Evolutionary conservation across 2,113 vertebrate species (phyloP).

Genomic region (Xiphophorus couchianus): DNA sequence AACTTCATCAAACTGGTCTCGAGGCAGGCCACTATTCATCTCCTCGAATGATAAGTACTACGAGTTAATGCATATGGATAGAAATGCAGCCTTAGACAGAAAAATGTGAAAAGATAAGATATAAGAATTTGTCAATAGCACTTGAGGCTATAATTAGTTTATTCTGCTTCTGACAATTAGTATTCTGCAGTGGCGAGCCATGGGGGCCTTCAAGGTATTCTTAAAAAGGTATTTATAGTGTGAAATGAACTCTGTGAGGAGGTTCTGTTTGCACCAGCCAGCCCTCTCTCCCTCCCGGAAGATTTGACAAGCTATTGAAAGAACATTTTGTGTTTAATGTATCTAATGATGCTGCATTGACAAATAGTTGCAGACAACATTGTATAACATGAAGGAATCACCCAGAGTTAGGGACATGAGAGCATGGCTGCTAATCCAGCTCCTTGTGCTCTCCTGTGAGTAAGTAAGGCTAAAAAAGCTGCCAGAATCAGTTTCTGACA

Average conservation of each 20-base stretch:
- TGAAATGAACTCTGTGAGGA: too few species aligned
- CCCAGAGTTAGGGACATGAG: conserved; percentile 41
- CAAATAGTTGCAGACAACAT: neutral
- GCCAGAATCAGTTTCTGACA: conserved; percentile 4
- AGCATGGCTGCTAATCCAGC: conserved; percentile 31
- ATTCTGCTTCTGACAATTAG: conserved; percentile 69
- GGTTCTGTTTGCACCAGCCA: too few species aligned
- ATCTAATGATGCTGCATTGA: too few species aligned
- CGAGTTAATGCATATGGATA: conserved; percentile 79
- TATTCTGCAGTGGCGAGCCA: conserved; percentile 35
- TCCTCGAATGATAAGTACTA: conserved; percentile 74
- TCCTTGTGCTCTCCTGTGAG: neutral
- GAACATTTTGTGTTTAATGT: too few species aligned
- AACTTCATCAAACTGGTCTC: conserved; percentile 55
- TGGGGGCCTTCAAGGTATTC: too few species aligned
- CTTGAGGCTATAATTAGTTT: conserved; percentile 73
- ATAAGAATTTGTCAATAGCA: conserved; percentile 56
- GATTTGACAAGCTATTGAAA: too few species aligned
- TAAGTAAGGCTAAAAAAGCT: neutral
- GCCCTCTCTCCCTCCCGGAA: too few species aligned
- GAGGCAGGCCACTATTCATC: conserved; percentile 61
- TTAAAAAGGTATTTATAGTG: too few species aligned
- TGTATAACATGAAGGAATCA: conserved; percentile 44
- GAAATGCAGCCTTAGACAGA: conserved; percentile 44
- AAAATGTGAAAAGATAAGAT: conserved; percentile 65